A percentile compares a stretch with the other conserved stretches of the same genome.
phyloP scores from a whole-genome alignment of 2,888 invertebrate genomes.

The Fissipunctia ypsillon region DNA sequence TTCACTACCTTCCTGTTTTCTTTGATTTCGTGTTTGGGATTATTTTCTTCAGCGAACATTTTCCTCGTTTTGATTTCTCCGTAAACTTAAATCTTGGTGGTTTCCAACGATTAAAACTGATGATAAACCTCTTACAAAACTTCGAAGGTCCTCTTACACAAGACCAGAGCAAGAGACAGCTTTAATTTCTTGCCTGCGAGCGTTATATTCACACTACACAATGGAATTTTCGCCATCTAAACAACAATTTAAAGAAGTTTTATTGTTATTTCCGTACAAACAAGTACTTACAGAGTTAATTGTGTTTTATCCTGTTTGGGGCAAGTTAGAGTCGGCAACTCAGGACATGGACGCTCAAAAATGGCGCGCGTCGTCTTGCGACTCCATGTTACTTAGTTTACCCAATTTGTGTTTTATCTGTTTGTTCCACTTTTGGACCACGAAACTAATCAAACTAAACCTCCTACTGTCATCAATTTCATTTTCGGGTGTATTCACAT shows the following conservation, averaged over 20 bases:
- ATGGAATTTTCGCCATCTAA: slow-evolving; percentile 16
- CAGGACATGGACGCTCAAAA: slow-evolving; percentile 34
- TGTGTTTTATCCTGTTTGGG: slow-evolving; percentile 52
- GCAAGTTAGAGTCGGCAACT: slow-evolving; percentile 34
- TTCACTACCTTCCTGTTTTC: slow-evolving; percentile 43
- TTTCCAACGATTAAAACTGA: background rate
- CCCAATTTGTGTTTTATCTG: slow-evolving; percentile 56
- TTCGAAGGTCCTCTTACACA: background rate
- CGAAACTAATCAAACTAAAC: slow-evolving; percentile 57
- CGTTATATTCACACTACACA: slow-evolving; percentile 16
- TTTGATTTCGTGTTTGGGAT: slow-evolving; percentile 44
- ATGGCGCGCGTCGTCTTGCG: slow-evolving; percentile 30
- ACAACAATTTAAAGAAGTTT: slow-evolving; percentile 51
- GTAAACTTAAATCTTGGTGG: background rate
- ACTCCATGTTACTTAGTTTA: slow-evolving; percentile 45
- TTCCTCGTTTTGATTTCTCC: slow-evolving; percentile 4
- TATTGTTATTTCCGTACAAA: slow-evolving; percentile 49
- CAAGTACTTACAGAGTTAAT: slow-evolving; percentile 47
- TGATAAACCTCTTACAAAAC: slow-evolving; percentile 6
- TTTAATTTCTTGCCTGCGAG: slow-evolving; percentile 13
- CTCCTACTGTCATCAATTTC: slow-evolving; percentile 48
- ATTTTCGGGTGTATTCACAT: slow-evolving; percentile 20
- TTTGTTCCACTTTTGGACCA: slow-evolving; percentile 49
- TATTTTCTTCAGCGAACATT: slow-evolving; percentile 26
- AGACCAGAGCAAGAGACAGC: background rate